Base-by-base conservation (phyloP, 2,797 vertebrate species). In the Helarctos malayanus region DNA sequence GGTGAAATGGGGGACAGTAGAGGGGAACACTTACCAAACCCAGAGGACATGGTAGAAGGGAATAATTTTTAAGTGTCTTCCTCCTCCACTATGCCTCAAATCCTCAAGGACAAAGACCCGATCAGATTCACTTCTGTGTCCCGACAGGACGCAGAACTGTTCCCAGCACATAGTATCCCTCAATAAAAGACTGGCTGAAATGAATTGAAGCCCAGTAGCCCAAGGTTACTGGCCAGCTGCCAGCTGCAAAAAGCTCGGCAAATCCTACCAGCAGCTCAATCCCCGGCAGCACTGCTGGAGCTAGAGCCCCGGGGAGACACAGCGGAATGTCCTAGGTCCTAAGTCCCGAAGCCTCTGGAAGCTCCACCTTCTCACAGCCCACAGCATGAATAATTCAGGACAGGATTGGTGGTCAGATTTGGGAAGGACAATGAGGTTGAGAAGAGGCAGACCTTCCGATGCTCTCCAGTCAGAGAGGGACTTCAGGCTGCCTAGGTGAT, bases 361-460 rank as follows among this genome's bases (percentile, higher is more conserved):
- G 69, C 63, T 81, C 54, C 35, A 78, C 79, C 82, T 96, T 75
- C 76, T 89, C 78, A 65, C 73, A 94, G 75, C 76, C 95, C 89
- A 95, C 49, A 73, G 63, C 41, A 92, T 97, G 95, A 97, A 97
- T 97, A 97, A 98, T 97, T 97, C 90, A 98, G 87, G 75, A 49
- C 11, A 78, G 73, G 86, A 89, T 0, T 83, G 71, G 91, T 80
- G 94, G 79, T 96, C 94, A 96, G 86, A 83, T 95, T 86, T 95
- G 82, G 47, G 91, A 96, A 97, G 91, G 94, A 57, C 91, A 69
- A 0, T 75, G 95, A 95, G 35, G 63, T 38, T n/a, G 27, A 91
- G 35, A 65, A 35, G 57, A 94, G 2, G 69, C 86, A 78, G 45
- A 75, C 23, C 47, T 49, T 90, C 23, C 68, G 35, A 57, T 23